Percentiles rank a stretch among this genome's conserved stretches.
Conservation (phyloP, 2,888 invertebrate species). For the Geophilus truncorum region DNA sequence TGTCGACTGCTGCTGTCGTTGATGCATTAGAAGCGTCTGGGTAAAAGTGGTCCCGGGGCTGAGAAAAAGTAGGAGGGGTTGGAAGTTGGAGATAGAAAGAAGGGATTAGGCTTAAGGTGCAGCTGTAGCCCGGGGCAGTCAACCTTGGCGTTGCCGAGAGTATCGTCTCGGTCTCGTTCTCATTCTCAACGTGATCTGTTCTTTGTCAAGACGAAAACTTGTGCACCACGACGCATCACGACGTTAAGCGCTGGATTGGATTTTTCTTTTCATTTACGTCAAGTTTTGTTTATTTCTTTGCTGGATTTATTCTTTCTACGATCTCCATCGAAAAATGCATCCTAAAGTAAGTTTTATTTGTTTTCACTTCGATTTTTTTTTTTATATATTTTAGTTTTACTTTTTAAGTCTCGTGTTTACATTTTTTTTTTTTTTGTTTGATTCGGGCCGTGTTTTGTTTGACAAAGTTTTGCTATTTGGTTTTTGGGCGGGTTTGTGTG, state of each 20-base stretch:
- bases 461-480: too few relatives aligned
- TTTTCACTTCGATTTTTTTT: not conserved
- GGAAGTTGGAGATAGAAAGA: not conserved
- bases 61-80: not conserved
- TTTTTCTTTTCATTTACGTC: not conserved
- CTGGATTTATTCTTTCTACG: not conserved
- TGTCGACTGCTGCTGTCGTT: not conserved
- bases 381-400: not conserved
- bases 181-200: constrained; percentile 5
- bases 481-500: too few relatives aligned
- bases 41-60: not conserved
- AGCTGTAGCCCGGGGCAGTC: constrained; percentile 21
- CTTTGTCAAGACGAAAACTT: constrained; percentile 8
- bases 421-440: not conserved
- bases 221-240: not conserved
- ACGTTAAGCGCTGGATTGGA: not conserved
- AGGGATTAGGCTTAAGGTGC: constrained; percentile 25
- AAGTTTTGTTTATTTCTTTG: not conserved
- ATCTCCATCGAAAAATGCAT: not conserved
- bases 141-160: constrained; percentile 14
- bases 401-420: not conserved
- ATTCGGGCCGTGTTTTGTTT: not conserved
- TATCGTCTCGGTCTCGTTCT: not conserved
- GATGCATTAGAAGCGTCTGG: not conserved
- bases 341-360: not conserved